Percentiles rank a stretch among this genome's conserved stretches.
Evolutionary conservation across 2,888 invertebrate genomes (phyloP).

Genomic region (Merodon equestris): DNA sequence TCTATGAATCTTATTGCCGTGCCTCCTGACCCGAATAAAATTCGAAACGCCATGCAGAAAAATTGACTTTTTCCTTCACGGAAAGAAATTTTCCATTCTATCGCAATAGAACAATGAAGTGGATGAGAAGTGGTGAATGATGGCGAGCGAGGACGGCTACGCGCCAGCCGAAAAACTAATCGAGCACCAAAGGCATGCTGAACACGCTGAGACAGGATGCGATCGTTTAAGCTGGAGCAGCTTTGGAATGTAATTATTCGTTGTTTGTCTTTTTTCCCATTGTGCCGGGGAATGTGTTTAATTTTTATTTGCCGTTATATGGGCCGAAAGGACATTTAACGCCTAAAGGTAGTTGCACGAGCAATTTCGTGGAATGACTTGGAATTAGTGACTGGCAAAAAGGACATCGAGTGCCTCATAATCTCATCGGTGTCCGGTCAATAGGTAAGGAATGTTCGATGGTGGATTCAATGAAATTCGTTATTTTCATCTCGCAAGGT

Average conservation of each 20-base stretch:
- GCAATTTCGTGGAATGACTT: slow-evolving; percentile 29
- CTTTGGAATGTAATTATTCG: slow-evolving; percentile 62
- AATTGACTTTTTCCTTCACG: slow-evolving; percentile 8
- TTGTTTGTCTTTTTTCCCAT: slow-evolving; percentile 53
- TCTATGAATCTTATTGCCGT: slow-evolving; percentile 13
- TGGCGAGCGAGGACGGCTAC: too few relatives aligned
- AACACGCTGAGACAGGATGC: slow-evolving; percentile 32
- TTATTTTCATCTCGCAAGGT: too few relatives aligned
- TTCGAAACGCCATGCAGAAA: slow-evolving; percentile 6
- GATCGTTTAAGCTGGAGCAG: slow-evolving; percentile 48
- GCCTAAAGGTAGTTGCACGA: slow-evolving; percentile 40
- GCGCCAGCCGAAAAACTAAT: slow-evolving; percentile 14
- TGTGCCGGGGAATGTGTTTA: slow-evolving; percentile 46
- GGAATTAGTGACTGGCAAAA: neutral
- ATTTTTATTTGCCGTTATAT: slow-evolving; percentile 7
- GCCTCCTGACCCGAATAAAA: slow-evolving; percentile 40
- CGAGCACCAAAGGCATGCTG: slow-evolving; percentile 16
- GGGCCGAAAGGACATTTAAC: slow-evolving; percentile 20
- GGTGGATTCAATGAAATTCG: too few relatives aligned
- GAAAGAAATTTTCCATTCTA: slow-evolving; percentile 57
- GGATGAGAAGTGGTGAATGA: too few relatives aligned
- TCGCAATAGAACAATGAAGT: slow-evolving; percentile 53
- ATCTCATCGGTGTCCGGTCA: too few relatives aligned
- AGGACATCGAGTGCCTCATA: too few relatives aligned
- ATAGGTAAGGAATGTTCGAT: too few relatives aligned